phyloP scores from a whole-genome alignment of 1,140 invertebrate species.

The Nephotettix cincticeps region DNA sequence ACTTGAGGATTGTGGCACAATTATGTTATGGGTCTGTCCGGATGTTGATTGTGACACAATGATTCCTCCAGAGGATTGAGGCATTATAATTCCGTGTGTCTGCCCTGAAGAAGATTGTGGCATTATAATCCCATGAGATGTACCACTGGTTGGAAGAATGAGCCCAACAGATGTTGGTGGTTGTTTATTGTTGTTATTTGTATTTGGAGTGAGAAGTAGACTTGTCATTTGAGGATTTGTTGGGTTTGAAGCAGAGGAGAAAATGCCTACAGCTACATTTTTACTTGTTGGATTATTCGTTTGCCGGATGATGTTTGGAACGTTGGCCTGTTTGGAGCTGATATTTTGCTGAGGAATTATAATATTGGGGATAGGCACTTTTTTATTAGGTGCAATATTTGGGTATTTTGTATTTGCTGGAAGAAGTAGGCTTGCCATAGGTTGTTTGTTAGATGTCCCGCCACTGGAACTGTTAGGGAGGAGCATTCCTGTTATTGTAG shows the following conservation, averaged over 20 bases:
- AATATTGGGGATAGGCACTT: conserved; percentile 13
- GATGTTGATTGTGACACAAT: not conserved
- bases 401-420: conserved; percentile 9
- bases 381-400: conserved; percentile 12
- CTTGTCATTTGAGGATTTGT: not conserved
- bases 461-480: not conserved
- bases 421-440: not conserved
- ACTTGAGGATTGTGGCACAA: not conserved
- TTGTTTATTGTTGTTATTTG: not conserved
- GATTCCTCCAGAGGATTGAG: not conserved
- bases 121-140: not conserved
- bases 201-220: not conserved
- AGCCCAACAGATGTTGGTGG: conserved; percentile 6
- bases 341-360: conserved; percentile 15
- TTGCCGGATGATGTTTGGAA: conserved; percentile 28
- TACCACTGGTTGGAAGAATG: conserved; percentile 3
- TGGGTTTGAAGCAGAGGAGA: not conserved
- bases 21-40: not conserved
- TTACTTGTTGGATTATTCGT: not conserved
- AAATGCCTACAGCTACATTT: not conserved
- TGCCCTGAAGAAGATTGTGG: not conserved
- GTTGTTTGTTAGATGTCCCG: not conserved
- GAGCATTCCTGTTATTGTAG: conserved; percentile 18
- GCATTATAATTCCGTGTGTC: conserved; percentile 1
- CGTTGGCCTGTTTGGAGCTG: not conserved